phyloP scores from a whole-genome alignment of 2,888 invertebrate species.

The Sinelater perroti region DNA sequence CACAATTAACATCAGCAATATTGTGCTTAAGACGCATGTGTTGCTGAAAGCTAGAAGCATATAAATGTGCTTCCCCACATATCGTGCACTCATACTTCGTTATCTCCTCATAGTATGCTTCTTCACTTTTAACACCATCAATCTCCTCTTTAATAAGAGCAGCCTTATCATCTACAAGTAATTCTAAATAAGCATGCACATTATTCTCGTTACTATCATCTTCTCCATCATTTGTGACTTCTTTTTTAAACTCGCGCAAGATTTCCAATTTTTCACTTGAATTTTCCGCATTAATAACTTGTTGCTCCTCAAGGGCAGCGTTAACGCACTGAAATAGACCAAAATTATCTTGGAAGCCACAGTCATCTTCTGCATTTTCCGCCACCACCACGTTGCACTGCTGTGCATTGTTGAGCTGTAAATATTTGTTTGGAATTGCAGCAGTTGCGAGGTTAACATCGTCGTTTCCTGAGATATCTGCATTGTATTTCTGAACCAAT shows the following conservation, averaged over 20 bases:
- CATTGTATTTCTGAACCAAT: not conserved
- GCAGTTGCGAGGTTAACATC: not conserved
- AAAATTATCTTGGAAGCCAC: too few relatives aligned
- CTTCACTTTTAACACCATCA: not conserved
- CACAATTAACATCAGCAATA: constrained; percentile 23
- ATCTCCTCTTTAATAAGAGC: not conserved
- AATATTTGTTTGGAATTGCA: too few relatives aligned
- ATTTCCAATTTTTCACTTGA: not conserved
- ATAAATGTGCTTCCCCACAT: constrained; percentile 36
- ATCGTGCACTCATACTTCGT: constrained; percentile 33
- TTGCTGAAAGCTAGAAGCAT: constrained; percentile 22
- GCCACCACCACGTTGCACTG: not conserved
- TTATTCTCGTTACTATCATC: not conserved
- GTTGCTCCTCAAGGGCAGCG: not conserved
- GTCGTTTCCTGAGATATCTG: too few relatives aligned
- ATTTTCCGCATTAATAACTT: not conserved
- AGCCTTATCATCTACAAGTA: not conserved
- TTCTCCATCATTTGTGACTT: not conserved
- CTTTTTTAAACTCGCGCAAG: constrained; percentile 6
- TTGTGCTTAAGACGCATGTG: constrained; percentile 33
- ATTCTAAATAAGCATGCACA: not conserved
- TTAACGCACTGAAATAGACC: too few relatives aligned
- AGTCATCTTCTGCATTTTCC: not conserved
- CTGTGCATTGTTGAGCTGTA: not conserved
- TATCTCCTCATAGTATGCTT: constrained; percentile 22